A percentile compares a stretch with the other conserved stretches of the same genome.
phyloP scores from a whole-genome alignment of 2,797 vertebrate species.

The Taeniopygia guttata region DNA sequence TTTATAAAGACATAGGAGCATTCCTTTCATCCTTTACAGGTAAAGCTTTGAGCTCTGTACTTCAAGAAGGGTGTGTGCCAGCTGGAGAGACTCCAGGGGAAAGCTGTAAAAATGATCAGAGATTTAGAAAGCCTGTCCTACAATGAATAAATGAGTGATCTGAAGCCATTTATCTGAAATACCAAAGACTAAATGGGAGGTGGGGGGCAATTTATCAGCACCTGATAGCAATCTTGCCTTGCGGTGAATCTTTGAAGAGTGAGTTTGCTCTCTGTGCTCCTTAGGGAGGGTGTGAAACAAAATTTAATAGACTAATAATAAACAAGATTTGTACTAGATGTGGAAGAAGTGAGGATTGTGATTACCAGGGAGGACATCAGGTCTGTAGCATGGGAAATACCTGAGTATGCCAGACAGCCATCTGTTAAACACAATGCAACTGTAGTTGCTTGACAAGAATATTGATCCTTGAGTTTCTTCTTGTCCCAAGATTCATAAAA shows the following conservation, averaged over 20 bases:
- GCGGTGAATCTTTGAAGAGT: neutral
- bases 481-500: neutral
- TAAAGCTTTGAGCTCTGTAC: constrained; percentile 30
- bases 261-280: neutral
- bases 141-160: neutral
- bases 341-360: neutral
- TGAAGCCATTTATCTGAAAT: constrained; percentile 12
- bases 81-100: neutral
- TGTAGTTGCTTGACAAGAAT: neutral
- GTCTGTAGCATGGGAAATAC: neutral
- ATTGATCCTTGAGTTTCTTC: neutral
- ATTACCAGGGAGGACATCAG: neutral
- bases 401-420: neutral
- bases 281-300: neutral
- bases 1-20: neutral
- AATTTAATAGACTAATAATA: neutral
- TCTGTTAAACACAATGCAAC: neutral
- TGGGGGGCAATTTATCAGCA: neutral
- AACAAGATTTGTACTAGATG: neutral
- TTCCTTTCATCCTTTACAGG: constrained; percentile 21
- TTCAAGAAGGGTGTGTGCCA: neutral
- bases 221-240: neutral
- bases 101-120: constrained; percentile 11
- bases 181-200: neutral
- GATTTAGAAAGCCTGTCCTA: neutral